Percentiles rank a stretch among this genome's conserved stretches.
Evolutionary conservation across 2,888 invertebrate genomes (phyloP).

Genomic region (Apotomis betuletana): DNA sequence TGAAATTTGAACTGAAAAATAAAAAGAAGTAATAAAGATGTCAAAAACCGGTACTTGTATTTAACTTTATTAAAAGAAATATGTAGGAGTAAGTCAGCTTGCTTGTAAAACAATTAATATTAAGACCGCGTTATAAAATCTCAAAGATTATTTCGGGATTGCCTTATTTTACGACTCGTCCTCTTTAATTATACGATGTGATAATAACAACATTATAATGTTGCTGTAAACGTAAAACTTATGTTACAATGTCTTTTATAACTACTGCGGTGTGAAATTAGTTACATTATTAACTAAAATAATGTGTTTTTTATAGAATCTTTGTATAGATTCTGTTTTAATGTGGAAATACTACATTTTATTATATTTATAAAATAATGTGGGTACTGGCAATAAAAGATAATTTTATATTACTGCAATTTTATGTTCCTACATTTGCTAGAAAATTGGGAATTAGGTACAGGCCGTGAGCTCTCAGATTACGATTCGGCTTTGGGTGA

Average conservation of each 20-base stretch:
- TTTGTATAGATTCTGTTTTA: too few species aligned
- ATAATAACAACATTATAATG: neutral
- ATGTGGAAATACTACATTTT: too few species aligned
- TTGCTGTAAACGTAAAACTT: neutral
- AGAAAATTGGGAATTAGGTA: slow-evolving; percentile 6
- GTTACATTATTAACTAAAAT: neutral
- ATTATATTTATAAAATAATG: too few species aligned
- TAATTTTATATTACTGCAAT: too few species aligned
- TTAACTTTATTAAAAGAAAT: too few species aligned
- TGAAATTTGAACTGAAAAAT: too few species aligned
- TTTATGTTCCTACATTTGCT: neutral
- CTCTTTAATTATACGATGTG: slow-evolving; percentile 1
- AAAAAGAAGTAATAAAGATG: too few species aligned
- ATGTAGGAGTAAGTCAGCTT: too few species aligned
- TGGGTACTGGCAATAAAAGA: too few species aligned
- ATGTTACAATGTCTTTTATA: neutral
- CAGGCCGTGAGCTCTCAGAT: neutral
- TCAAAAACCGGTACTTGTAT: too few species aligned
- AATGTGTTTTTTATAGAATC: too few species aligned
- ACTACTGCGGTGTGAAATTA: slow-evolving; percentile 3
- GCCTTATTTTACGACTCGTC: neutral
- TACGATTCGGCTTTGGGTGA: too few species aligned
- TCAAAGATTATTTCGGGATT: neutral
- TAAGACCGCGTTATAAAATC: neutral
- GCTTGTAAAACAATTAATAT: neutral